phyloP scores from a whole-genome alignment of 1,140 invertebrate species.

The Cepaea nemoralis region DNA sequence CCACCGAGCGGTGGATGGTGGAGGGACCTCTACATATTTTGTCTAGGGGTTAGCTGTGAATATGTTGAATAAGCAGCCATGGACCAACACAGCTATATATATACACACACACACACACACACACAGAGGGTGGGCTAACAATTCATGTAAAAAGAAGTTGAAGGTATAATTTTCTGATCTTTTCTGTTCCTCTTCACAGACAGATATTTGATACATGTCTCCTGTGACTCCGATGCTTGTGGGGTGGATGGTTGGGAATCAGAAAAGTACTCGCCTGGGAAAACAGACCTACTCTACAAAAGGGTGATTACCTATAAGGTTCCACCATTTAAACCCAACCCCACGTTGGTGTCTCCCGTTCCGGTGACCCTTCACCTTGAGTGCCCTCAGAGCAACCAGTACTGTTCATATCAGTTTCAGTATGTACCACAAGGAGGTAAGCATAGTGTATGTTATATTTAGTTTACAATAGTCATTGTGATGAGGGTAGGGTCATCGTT shows the following conservation, averaged over 20 bases:
- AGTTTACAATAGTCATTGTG: too few relatives aligned
- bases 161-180: too few relatives aligned
- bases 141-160: too few relatives aligned
- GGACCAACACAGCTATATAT: too few relatives aligned
- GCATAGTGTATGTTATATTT: too few relatives aligned
- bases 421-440: conserved; percentile 25
- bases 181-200: conserved; percentile 8
- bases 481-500: too few relatives aligned
- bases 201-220: conserved; percentile 21
- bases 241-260: conserved; percentile 14
- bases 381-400: conserved; percentile 40
- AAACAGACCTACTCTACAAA: conserved; percentile 35
- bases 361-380: conserved; percentile 22
- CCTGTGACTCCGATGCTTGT: background rate
- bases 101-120: too few relatives aligned
- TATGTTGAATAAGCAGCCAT: too few relatives aligned
- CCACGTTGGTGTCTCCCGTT: background rate
- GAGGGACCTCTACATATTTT: too few relatives aligned
- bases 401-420: background rate
- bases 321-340: conserved; percentile 3
- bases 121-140: too few relatives aligned
- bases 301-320: conserved; percentile 30
- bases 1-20: too few relatives aligned
- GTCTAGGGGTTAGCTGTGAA: too few relatives aligned
- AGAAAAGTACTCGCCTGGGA: conserved; percentile 7